Percentiles rank a stretch among this genome's conserved stretches.
phyloP scores from a whole-genome alignment of 1,140 invertebrate species.

The Campoletis sonorensis region DNA sequence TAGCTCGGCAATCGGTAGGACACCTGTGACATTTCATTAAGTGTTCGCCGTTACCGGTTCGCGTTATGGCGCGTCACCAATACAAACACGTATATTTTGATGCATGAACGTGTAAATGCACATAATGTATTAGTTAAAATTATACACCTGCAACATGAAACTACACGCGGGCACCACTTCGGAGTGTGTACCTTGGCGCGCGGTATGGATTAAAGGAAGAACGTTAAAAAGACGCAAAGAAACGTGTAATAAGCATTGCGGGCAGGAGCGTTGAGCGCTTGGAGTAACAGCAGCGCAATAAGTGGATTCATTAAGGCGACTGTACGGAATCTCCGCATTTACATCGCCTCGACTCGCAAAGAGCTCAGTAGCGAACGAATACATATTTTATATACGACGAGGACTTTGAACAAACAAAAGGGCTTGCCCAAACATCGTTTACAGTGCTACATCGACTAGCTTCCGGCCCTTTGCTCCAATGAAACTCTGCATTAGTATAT shows the following conservation, averaged over 20 bases:
- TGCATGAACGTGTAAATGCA: not conserved
- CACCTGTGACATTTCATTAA: conserved; percentile 77
- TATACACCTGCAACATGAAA: conserved; percentile 38
- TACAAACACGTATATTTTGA: not conserved
- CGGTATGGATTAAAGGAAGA: conserved; percentile 38
- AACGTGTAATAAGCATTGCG: conserved; percentile 34
- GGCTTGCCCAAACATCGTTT: not conserved
- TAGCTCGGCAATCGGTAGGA: conserved; percentile 72
- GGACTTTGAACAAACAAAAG: not conserved
- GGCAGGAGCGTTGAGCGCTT: conserved; percentile 11
- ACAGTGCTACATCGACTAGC: not conserved
- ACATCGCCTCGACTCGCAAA: conserved; percentile 63
- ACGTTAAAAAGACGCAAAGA: conserved; percentile 23
- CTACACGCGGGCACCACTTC: conserved; percentile 12
- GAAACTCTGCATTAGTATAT: not conserved
- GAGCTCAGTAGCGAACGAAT: conserved; percentile 41
- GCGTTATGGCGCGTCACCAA: conserved; percentile 31
- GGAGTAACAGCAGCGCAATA: conserved; percentile 55
- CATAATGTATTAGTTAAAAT: not conserved
- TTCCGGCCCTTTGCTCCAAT: not conserved
- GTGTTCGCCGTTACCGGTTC: conserved; percentile 61
- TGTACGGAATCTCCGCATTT: conserved; percentile 66
- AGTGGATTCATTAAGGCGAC: conserved; percentile 71
- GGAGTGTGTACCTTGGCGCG: conserved; percentile 25
- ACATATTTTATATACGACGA: conserved; percentile 33